phyloP scores from a whole-genome alignment of 2,797 vertebrate species.

The Liasis olivaceus region DNA sequence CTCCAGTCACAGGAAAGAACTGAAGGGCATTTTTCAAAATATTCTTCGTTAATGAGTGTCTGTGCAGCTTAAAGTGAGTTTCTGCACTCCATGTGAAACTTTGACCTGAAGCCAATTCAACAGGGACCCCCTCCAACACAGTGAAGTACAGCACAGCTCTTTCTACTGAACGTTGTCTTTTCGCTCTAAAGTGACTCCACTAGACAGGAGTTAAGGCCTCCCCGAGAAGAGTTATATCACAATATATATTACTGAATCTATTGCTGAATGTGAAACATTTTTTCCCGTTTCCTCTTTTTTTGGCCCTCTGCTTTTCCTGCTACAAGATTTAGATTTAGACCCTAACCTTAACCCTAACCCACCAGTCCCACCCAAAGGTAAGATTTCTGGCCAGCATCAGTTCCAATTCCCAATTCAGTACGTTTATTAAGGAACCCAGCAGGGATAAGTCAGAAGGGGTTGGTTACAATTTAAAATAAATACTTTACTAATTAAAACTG shows the following conservation, averaged over 20 bases:
- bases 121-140: constrained; percentile 51
- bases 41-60: constrained; percentile 44
- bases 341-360: background rate
- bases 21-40: constrained; percentile 53
- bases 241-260: constrained; percentile 35
- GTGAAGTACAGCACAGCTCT: background rate
- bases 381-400: background rate
- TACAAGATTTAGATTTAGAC: constrained; percentile 49
- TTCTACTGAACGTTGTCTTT: constrained; percentile 50
- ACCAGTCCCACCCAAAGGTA: background rate
- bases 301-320: constrained; percentile 25
- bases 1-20: constrained; percentile 41
- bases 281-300: background rate
- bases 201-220: constrained; percentile 45
- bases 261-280: constrained; percentile 39
- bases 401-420: background rate
- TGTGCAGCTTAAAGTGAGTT: constrained; percentile 32
- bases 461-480: background rate
- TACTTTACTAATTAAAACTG: background rate
- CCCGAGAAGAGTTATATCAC: constrained; percentile 48
- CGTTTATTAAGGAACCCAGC: background rate
- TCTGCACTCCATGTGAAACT: constrained; percentile 39
- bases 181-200: constrained; percentile 35
- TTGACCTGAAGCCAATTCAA: constrained; percentile 39
- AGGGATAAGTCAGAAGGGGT: background rate